A percentile compares a stretch with the other conserved stretches of the same genome.
These are phyloP conservation scores for Hyppa rectilinea DNA, from an alignment of 2,888 invertebrate species.

Conservation along the genomic window DNA sequence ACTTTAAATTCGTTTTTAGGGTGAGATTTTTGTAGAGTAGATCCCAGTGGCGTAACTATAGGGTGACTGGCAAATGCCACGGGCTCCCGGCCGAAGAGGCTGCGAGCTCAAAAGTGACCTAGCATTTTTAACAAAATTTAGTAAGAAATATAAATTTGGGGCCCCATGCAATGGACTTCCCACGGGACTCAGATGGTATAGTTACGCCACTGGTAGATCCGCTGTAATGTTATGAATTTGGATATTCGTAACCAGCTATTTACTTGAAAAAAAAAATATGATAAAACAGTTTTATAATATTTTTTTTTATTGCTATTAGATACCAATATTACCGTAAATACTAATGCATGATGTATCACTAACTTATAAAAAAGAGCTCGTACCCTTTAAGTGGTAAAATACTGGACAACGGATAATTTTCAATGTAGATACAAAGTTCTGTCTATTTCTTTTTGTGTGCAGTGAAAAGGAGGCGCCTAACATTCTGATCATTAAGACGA, in stretches of 20 bases:
- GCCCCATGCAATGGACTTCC: too few relatives aligned
- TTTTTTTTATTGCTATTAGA: neutral
- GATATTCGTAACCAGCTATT: neutral
- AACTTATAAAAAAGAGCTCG: neutral
- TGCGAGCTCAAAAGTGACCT: too few relatives aligned
- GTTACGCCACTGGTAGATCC: too few relatives aligned
- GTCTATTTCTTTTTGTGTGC: conserved; percentile 55
- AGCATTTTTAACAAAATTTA: too few relatives aligned
- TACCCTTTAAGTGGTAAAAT: neutral
- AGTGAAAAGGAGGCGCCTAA: conserved; percentile 65
- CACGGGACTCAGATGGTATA: too few relatives aligned
- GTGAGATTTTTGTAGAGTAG: neutral
- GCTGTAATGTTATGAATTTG: neutral
- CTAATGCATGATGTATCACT: neutral
- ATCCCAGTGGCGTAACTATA: too few relatives aligned
- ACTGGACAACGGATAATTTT: conserved; percentile 32
- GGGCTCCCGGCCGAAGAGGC: too few relatives aligned
- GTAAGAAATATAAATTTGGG: too few relatives aligned
- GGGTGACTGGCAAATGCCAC: too few relatives aligned
- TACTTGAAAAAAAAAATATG: neutral
- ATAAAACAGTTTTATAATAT: too few relatives aligned
- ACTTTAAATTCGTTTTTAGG: neutral
- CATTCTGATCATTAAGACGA: conserved; percentile 60
- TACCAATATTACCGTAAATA: neutral
- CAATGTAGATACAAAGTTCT: conserved; percentile 20